Conservation (phyloP, 2,888 invertebrate genomes). For the Agriopis marginaria region DNA sequence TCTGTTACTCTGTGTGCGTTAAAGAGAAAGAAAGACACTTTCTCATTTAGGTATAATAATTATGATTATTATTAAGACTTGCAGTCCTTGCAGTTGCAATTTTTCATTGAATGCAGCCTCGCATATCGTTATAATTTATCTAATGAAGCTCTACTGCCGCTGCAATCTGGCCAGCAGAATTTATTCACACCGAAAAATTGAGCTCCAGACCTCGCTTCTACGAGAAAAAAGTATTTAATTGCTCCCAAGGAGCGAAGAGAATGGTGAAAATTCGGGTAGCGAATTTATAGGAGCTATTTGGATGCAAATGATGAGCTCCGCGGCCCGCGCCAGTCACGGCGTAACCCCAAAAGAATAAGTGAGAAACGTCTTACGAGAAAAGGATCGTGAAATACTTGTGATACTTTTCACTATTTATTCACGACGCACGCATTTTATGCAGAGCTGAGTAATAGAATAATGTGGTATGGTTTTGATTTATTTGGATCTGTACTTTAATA, state of each 20-base stretch:
- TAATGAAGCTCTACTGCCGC: slow-evolving; percentile 70
- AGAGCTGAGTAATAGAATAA: slow-evolving; percentile 57
- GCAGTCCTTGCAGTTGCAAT: no score
- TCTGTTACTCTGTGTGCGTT: no score
- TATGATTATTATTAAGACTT: no score
- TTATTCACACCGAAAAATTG: slow-evolving; percentile 78
- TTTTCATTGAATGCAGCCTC: slow-evolving; percentile 39
- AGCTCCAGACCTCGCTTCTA: slow-evolving; percentile 61
- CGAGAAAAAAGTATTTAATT: slow-evolving; percentile 83
- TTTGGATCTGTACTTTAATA: slow-evolving; percentile 34
- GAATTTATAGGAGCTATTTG: slow-evolving; percentile 86
- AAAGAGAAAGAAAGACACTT: no score
- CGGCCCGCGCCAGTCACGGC: slow-evolving; percentile 72
- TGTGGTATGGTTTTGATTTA: slow-evolving; percentile 53
- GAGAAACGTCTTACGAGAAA: slow-evolving; percentile 80
- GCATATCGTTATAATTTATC: slow-evolving; percentile 69
- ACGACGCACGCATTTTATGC: slow-evolving; percentile 57
- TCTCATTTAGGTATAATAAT: no score
- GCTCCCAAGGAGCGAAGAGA: slow-evolving; percentile 81
- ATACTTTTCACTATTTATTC: slow-evolving; percentile 77
- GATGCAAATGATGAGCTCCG: slow-evolving; percentile 84
- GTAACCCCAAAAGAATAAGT: slow-evolving; percentile 83
- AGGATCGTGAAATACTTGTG: slow-evolving; percentile 66
- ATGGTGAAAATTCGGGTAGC: slow-evolving; percentile 84
- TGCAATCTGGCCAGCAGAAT: slow-evolving; percentile 76